These are phyloP conservation scores for Brachylomia viminalis DNA, from an alignment of 2,888 invertebrate species.

Conservation along the genomic window DNA sequence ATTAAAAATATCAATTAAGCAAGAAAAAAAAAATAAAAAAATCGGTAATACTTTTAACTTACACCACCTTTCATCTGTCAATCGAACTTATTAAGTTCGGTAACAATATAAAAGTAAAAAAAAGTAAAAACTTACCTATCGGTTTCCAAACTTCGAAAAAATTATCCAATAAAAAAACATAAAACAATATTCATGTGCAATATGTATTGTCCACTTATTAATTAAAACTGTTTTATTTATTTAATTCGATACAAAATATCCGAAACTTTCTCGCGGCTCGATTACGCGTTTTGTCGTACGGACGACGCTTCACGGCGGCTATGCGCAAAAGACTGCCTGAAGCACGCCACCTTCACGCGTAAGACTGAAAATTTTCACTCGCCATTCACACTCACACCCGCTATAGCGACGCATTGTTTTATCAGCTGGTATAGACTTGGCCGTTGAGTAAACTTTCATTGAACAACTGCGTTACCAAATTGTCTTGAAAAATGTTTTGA, in stretches of 20 bases:
- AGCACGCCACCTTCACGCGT: constrained; percentile 23
- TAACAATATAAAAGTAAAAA: too few species aligned
- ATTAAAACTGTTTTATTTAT: not conserved
- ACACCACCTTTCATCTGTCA: too few species aligned
- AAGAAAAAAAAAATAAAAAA: not conserved
- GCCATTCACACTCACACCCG: constrained; percentile 13
- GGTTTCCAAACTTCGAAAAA: constrained; percentile 2
- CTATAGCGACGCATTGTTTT: constrained; percentile 10
- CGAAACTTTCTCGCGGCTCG: constrained; percentile 24
- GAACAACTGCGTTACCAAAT: not conserved
- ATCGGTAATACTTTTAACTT: not conserved
- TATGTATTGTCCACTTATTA: not conserved
- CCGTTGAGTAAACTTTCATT: constrained; percentile 22
- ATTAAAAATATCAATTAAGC: not conserved
- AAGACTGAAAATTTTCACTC: constrained; percentile 6
- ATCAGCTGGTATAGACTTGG: constrained; percentile 10
- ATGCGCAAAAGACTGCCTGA: constrained; percentile 34
- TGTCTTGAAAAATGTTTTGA: not conserved
- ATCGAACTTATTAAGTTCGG: too few species aligned
- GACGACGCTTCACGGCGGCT: constrained; percentile 32
- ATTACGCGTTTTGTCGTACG: not conserved
- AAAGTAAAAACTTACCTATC: constrained; percentile 36
- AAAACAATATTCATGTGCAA: not conserved
- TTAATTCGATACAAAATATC: not conserved
- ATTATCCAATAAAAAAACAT: constrained; percentile 21